These are phyloP conservation scores for Hemistola chrysoprasaria DNA, from an alignment of 2,888 invertebrate species.

Conservation along the genomic window DNA sequence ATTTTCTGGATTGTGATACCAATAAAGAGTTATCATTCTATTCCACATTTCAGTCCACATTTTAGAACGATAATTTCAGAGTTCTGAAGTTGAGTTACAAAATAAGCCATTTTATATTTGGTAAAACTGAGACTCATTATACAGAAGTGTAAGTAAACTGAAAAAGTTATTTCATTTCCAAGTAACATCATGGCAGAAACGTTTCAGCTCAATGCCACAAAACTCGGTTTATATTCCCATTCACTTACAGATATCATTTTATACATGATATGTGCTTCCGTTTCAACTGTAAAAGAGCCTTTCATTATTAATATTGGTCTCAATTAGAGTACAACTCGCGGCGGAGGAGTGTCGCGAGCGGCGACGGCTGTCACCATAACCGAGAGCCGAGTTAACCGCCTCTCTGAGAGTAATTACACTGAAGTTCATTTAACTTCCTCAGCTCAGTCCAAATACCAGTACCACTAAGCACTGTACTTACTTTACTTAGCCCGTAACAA, in stretches of 20 bases:
- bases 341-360: conserved; percentile 27
- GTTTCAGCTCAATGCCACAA: conserved; percentile 3
- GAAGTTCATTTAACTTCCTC: conserved; percentile 78
- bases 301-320: conserved; percentile 51
- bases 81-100: too few relatives aligned
- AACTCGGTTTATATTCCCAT: conserved; percentile 3
- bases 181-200: background rate
- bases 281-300: conserved; percentile 28
- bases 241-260: conserved; percentile 13
- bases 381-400: conserved; percentile 63
- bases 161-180: too few relatives aligned
- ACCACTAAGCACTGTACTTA: conserved; percentile 72
- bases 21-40: too few relatives aligned
- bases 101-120: too few relatives aligned
- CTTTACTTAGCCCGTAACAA: conserved; percentile 69
- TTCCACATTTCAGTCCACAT: too few relatives aligned
- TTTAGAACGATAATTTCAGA: too few relatives aligned
- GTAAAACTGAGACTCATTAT: too few relatives aligned
- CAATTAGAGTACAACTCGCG: conserved; percentile 43
- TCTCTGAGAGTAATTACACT: conserved; percentile 74
- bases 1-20: too few relatives aligned
- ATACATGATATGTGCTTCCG: conserved; percentile 12
- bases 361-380: conserved; percentile 63
- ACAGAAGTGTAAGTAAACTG: too few relatives aligned
- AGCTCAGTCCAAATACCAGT: conserved; percentile 71